These are phyloP conservation scores for Piezodorus guildinii DNA, from an alignment of 1,140 invertebrate genomes.

Conservation along the genomic window DNA sequence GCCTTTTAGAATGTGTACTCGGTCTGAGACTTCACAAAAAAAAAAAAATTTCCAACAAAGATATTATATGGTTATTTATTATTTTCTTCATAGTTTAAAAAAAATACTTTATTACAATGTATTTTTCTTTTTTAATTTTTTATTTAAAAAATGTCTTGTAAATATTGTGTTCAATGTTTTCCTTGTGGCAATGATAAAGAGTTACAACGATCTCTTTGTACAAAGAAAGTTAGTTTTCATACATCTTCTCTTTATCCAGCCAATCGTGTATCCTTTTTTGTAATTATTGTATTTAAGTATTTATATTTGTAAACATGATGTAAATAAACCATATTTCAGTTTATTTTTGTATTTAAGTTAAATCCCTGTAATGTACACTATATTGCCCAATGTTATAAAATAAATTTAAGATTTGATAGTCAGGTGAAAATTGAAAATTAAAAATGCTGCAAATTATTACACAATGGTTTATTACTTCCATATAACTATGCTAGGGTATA, in stretches of 20 bases:
- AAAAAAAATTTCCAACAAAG: neutral
- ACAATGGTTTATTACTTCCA: no score
- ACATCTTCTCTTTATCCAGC: neutral
- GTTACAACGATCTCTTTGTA: slow-evolving; percentile 5
- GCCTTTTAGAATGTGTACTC: neutral
- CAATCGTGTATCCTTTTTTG: slow-evolving; percentile 2
- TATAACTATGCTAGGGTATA: no score
- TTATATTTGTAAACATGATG: slow-evolving; percentile 1
- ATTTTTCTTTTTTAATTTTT: neutral
- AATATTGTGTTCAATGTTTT: neutral
- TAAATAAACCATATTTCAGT: neutral
- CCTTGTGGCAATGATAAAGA: neutral
- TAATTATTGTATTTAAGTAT: slow-evolving; percentile 6
- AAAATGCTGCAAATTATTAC: no score
- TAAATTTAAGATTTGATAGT: no score
- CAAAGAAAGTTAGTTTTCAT: slow-evolving; percentile 1
- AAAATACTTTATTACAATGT: no score
- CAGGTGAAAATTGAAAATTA: no score
- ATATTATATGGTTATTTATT: neutral
- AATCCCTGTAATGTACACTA: no score
- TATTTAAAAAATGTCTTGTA: neutral
- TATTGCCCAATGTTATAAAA: no score
- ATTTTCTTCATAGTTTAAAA: neutral
- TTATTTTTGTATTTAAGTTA: no score
- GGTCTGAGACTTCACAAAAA: neutral